Evolutionary conservation across 2,888 invertebrate genomes (phyloP), one percentile per base, ranked within the genome.

Genomic region (Parnassius glacialis): DNA sequence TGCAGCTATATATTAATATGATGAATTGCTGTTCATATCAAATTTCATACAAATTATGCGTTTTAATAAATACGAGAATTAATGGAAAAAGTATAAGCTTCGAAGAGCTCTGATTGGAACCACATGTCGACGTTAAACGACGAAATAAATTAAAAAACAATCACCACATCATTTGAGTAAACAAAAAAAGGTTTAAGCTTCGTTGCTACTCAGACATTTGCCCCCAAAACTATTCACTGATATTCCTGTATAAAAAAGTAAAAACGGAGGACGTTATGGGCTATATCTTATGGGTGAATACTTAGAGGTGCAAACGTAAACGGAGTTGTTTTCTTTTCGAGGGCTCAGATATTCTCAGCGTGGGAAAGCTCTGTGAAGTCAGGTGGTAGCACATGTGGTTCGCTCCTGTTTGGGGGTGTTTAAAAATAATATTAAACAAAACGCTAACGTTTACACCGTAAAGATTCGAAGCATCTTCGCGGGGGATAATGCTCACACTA

Each of bases 101-200:
- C 75, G 76, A 73, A 79, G 70, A 69, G 67, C 80, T 72, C 80
- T 89, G 90, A 91, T 91, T 90, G 89, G 84, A 90, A 89, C 85
- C 91, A 91, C 82, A 90, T 91, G 91, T 89, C 88, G 81, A 77
- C 79, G 81, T 71, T 72, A 81, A 85, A 79, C 81, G 81, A 83
- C 80, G 81, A 81, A 87, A 90, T 87, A 90, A 90, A 90, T 89
- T 90, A 88, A 90, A 90, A 91, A 90, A 90, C 90, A 88, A 91
- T 90, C 87, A 88, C 85, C 84, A 87, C 84, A 84, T 87, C 87
- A 86, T 91, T 90, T 90, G 80, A 84, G 87, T 85, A 84, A 88
- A 87, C 86, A 87, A 78, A 89, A 89, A 90, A 83, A 73, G 71
- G 72, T 84, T 81, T 74, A 84, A 84, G 86, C 83, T 80, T 84